These are phyloP conservation scores for Prionailurus viverrinus DNA, from an alignment of 2,113 vertebrate genomes.

Conservation along the genomic window DNA sequence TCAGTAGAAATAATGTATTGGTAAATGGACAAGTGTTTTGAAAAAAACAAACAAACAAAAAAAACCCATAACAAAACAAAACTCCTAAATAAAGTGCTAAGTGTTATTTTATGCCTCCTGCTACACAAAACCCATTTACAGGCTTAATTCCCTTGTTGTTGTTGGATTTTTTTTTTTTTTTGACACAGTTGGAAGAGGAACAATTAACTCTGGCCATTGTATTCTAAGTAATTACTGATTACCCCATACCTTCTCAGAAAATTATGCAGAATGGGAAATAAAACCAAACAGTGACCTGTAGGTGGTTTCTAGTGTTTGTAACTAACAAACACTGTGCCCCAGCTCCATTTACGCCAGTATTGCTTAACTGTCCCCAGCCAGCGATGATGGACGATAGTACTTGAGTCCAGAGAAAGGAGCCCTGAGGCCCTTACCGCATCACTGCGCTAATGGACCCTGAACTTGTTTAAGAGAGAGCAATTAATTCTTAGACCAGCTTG, in stretches of 20 bases:
- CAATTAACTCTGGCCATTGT: constrained; percentile 62
- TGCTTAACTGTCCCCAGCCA: constrained; percentile 33
- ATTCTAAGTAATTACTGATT: constrained; percentile 77
- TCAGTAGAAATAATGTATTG: neutral
- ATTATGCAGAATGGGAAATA: constrained; percentile 41
- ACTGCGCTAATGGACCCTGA: constrained; percentile 39
- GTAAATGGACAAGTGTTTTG: constrained; percentile 1
- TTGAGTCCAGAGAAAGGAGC: constrained; percentile 25
- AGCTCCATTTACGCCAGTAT: neutral
- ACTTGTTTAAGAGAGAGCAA: constrained; percentile 62
- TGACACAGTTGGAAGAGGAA: constrained; percentile 63
- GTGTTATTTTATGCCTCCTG: constrained; percentile 49
- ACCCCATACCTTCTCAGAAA: constrained; percentile 6
- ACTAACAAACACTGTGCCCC: neutral
- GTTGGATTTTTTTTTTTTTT: constrained; percentile 26
- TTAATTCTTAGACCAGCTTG: constrained; percentile 57
- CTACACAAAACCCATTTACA: neutral
- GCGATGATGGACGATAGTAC: neutral
- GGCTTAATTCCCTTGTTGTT: constrained; percentile 36
- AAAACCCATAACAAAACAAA: neutral
- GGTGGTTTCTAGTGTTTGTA: constrained; percentile 45
- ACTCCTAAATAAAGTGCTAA: neutral
- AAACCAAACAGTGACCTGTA: constrained; percentile 38
- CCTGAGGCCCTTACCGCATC: neutral
- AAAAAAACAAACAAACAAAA: neutral